A percentile compares a stretch with the other conserved stretches of the same genome.
Evolutionary conservation across 2,113 vertebrate genomes (phyloP).

Genomic region (Dromaius novaehollandiae): DNA sequence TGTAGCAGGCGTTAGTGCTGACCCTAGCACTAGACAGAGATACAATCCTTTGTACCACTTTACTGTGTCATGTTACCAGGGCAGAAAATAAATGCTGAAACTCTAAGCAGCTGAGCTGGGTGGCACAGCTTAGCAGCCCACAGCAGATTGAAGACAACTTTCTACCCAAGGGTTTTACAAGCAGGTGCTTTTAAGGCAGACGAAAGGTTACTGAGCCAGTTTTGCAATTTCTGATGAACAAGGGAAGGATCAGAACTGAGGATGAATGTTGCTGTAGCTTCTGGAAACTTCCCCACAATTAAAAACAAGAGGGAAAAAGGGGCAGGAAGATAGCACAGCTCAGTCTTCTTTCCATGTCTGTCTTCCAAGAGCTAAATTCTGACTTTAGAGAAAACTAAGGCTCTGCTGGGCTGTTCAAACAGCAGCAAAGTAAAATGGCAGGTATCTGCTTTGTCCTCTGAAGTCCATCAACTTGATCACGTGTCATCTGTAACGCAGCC

Average conservation of each 20-base stretch:
- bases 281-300: neutral
- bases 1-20: rapidly evolving
- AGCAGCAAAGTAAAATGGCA: neutral
- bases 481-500: neutral
- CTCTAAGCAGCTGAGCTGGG: neutral
- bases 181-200: neutral
- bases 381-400: neutral
- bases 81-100: neutral
- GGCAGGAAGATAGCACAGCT: neutral
- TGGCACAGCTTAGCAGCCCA: neutral
- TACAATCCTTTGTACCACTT: neutral
- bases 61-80: neutral
- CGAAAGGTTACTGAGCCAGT: neutral
- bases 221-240: neutral
- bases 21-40: neutral
- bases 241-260: neutral
- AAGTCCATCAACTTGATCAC: neutral
- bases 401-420: neutral
- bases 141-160: neutral
- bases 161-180: neutral
- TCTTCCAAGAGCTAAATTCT: neutral
- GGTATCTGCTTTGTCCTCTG: neutral
- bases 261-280: neutral
- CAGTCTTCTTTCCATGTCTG: neutral
- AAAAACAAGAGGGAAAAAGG: neutral